Base-by-base conservation (phyloP, 2,797 vertebrate genomes). In the Clarias pachynema region DNA sequence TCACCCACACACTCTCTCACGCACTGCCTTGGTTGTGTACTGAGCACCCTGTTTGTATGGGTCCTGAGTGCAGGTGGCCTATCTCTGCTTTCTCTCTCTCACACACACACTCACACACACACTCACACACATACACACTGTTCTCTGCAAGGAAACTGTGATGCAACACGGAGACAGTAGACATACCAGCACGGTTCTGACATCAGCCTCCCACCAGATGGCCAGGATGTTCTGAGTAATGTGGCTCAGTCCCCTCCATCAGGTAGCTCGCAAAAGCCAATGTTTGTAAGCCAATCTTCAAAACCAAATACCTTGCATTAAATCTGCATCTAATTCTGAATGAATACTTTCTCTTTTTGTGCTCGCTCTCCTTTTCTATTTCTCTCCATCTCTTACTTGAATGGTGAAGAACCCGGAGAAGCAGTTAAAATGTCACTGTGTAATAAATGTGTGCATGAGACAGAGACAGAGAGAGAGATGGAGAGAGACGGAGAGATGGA, bases 401-500 rank as follows among this genome's bases (percentile, higher is more conserved):
- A 60, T 16, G 34, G 57, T 79, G 57, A 59, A 62, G 57, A 37
- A 62, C 12, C 77, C 7, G 16, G 22, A 62, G 77, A 62, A 1
- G 56, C 77, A 62, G 57, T 79, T 62, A 62, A 79, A 62, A 62
- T 79, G 94, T 96, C 96, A 94, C 92, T 85, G 90, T 86, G 89
- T 94, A 93, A 95, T 93, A 79, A 62, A 79, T 77, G 74, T 59
- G 74, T 59, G 18, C 53, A 34, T 37, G 53, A 31, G 74, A 6
- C 89, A 89, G 88, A 92, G 91, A 69, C 81, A 82, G 72, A 57
- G 73, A 5, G 26, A 22, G 73, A 53, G 68, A 22, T 44, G 40
- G 68, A 40, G 34, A 70, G 7, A 69, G 84, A 73, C 63, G 59
- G 78, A 37, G 73, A 63, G 74, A 53, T 53, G 72, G 81, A 63